Evolutionary conservation across 2,888 invertebrate species (phyloP).

Genomic region (Brassicogethes aeneus): DNA sequence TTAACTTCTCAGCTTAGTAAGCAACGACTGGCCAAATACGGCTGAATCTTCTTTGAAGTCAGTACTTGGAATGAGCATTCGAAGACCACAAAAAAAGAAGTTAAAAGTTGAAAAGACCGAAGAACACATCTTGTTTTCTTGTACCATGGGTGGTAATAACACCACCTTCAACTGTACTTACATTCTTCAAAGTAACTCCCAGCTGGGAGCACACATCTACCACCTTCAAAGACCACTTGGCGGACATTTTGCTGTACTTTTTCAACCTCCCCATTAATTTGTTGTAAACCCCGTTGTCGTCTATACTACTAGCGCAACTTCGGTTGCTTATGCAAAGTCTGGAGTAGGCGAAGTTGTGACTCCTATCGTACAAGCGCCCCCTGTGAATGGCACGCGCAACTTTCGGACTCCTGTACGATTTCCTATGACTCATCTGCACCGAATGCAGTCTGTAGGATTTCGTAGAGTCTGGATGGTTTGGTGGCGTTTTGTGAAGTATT

Average conservation of each 20-base stretch:
- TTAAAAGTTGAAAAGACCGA: no score
- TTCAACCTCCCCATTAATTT: constrained; percentile 23
- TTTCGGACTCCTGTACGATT: constrained; percentile 14
- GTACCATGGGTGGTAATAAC: no score
- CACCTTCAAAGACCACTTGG: constrained; percentile 23
- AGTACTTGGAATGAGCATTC: no score
- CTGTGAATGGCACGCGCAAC: constrained; percentile 12
- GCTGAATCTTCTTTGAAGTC: no score
- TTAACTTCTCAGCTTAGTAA: no score
- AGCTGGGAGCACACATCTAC: constrained; percentile 26
- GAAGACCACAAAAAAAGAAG: no score
- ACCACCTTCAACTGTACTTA: no score
- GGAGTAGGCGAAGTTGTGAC: constrained; percentile 9
- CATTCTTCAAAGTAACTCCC: constrained; percentile 27
- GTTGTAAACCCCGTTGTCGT: constrained; percentile 12
- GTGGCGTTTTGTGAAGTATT: constrained; percentile 1
- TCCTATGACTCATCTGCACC: constrained; percentile 8
- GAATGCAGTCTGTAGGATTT: neutral
- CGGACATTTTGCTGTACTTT: constrained; percentile 22
- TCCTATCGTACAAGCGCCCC: constrained; percentile 6
- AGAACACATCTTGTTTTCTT: no score
- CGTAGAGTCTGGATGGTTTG: neutral
- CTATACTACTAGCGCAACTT: constrained; percentile 4
- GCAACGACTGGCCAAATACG: no score
- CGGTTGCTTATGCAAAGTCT: constrained; percentile 11